Base-by-base conservation (phyloP, 2,888 invertebrate species). In the Cyclophora albipunctata region DNA sequence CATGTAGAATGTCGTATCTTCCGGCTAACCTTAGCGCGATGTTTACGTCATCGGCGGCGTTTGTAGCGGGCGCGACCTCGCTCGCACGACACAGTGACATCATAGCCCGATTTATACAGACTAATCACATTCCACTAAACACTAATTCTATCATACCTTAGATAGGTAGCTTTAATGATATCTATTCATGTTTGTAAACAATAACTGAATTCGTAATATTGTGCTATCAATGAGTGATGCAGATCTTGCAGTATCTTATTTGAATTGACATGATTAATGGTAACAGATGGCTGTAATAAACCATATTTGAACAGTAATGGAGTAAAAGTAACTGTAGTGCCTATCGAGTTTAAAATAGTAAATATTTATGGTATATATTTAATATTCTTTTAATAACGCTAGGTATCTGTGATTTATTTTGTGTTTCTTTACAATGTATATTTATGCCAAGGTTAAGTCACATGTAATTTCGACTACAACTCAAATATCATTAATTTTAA, bases 81-180 rank as follows among this genome's bases (percentile, higher is more conserved):
- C 75, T 73, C 86, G 82, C 84, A 87, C 85, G 87, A 86, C 81
- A 82, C 63, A 68, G 81, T 88, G 88, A 88, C 87, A 87, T 88
- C 88, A 88, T 87, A 82, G 69, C 81, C 74, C 71, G 68, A 84
- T 81, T 73, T 86, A 87, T 76, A 75, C 68, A 59, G 63, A 65
- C 67, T 75, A 74, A 75, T 74, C 69, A 69, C 68, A 75, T 71
- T 70, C 67, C 62, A 62, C 54, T 50, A 53, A 6, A 42, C 37
- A 37, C 37, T 37, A 37, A 37, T 5, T 37, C 5, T 2, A 5
- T 44, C 6, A 33, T 6, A 2, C 20, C 3, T 34, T 45, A 34
- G 37, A 5, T 37, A 5, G 37, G 37, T 37, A 5, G 37, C 5
- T 5, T 37, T 37, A 37, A 4, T 37, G 37, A 5, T 37, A 37